Percentiles rank a stretch among this genome's conserved stretches.
phyloP scores from a whole-genome alignment of 2,888 invertebrate species.

The Adelphocoris suturalis region DNA sequence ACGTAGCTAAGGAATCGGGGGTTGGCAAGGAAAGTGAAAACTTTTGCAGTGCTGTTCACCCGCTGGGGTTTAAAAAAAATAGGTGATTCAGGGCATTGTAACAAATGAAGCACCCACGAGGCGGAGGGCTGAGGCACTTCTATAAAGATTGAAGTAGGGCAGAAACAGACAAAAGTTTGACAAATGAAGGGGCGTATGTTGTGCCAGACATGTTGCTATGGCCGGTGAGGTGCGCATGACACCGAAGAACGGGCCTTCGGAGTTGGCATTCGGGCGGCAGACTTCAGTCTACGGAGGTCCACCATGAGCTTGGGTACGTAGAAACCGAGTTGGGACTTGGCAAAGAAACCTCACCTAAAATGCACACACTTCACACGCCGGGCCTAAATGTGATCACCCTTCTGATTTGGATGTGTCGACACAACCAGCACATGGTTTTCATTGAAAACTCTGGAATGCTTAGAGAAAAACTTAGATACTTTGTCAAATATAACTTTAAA shows the following conservation, averaged over 20 bases:
- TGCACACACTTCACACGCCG: not conserved
- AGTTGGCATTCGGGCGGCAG: not conserved
- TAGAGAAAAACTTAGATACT: too few species aligned
- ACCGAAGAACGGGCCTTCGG: not conserved
- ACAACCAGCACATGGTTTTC: constrained; percentile 4
- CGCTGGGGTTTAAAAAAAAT: not conserved
- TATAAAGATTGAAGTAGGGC: constrained; percentile 21
- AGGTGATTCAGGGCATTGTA: constrained; percentile 36
- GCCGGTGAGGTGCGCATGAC: constrained; percentile 57
- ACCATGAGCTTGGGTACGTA: constrained; percentile 58
- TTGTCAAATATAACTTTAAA: too few species aligned
- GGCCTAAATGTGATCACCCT: not conserved
- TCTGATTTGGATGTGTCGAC: not conserved
- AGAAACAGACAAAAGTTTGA: constrained; percentile 49
- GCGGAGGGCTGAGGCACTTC: not conserved
- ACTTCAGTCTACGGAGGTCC: constrained; percentile 44
- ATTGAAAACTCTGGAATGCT: not conserved
- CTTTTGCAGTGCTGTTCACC: constrained; percentile 14
- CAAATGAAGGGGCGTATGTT: constrained; percentile 59
- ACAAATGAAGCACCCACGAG: constrained; percentile 53
- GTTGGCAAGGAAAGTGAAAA: constrained; percentile 13
- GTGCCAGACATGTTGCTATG: constrained; percentile 68
- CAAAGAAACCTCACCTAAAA: constrained; percentile 19
- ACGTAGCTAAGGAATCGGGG: not conserved
- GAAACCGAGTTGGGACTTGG: not conserved